Evolutionary conservation across 2,888 invertebrate species (phyloP), one percentile per base, ranked within the genome.

Genomic region (Vannuccia rotundouncinata): DNA sequence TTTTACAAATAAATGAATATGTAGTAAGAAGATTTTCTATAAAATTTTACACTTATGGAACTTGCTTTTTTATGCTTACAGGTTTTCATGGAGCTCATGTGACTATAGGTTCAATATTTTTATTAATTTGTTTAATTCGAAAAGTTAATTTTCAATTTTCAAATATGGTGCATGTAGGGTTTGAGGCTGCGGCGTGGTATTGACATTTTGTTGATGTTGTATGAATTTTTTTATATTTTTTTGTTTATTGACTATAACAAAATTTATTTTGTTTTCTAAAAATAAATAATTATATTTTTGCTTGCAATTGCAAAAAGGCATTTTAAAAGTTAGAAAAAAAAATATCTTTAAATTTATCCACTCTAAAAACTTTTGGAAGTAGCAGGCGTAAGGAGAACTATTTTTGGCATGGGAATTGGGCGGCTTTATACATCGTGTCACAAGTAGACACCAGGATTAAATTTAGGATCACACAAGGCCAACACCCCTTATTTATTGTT

Each of bases 41-140:
- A 84, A 86, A 90, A 1, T 91, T 91, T 85, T 90, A 91, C 83
- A 88, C 91, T 84, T 92, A 91, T 88, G 92, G 92, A 0, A 90
- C 91, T 77, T 90, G 90, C 74, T 93, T 92, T 89, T 92, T 91
- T 90, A 89, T 92, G 86, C 90, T 92, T 80, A 93, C 92, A 81
- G 92, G 92, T 87, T 92, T 93, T 45, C 92, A 93, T 85, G 92
- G 92, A 0, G 22, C 92, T 79, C 92, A 92, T 89, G 92, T 92
- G 74, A 88, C 92, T 84, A 90, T 91, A 86, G 91, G 91, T 83
- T 89, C 90, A 29, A 86, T 89, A 28, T 91, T 91, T 84, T 84
- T 91, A 84, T 22, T 66, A n/a, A 22, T 66, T 66, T 66, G 66
- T 66, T 66, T 66, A 66, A n/a, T 66, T 66, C 66, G 66, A n/a